Evolutionary conservation across 2,888 invertebrate species (phyloP).

Genomic region (Pyrochroa serraticornis): DNA sequence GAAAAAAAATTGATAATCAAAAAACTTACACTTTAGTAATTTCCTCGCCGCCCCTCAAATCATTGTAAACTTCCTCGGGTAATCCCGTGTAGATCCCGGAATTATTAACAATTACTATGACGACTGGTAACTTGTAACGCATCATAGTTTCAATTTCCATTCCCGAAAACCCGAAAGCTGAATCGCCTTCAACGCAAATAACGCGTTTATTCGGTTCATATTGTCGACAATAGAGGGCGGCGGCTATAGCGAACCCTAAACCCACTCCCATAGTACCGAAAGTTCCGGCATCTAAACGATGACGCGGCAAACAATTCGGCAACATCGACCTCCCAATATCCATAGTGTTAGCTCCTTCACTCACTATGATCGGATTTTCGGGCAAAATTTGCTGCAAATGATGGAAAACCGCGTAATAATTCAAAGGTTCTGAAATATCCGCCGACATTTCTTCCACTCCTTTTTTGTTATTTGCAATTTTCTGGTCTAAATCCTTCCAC

Average conservation of each 20-base stretch:
- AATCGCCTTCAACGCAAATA: constrained; percentile 94
- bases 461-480: constrained; percentile 74
- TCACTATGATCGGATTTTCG: constrained; percentile 86
- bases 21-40: constrained; percentile 73
- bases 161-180: constrained; percentile 97
- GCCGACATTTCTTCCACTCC: constrained; percentile 73
- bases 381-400: constrained; percentile 79
- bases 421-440: constrained; percentile 78
- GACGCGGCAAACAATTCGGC: constrained; percentile 81
- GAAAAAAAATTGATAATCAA: constrained; percentile 3
- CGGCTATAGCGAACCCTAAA: constrained; percentile 89
- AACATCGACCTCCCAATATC: constrained; percentile 93
- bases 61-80: constrained; percentile 74
- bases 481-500: constrained; percentile 77
- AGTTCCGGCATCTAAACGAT: constrained; percentile 92
- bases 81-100: constrained; percentile 93
- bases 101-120: constrained; percentile 92
- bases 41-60: constrained; percentile 73
- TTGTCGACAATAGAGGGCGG: constrained; percentile 88
- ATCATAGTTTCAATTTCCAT: constrained; percentile 98
- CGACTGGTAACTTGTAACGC: constrained; percentile 89
- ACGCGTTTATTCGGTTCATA: constrained; percentile 81
- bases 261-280: constrained; percentile 98
- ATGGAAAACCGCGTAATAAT: constrained; percentile 93
- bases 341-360: constrained; percentile 99